Conservation (phyloP, 2,888 invertebrate genomes). For the Dusona sp. region DNA sequence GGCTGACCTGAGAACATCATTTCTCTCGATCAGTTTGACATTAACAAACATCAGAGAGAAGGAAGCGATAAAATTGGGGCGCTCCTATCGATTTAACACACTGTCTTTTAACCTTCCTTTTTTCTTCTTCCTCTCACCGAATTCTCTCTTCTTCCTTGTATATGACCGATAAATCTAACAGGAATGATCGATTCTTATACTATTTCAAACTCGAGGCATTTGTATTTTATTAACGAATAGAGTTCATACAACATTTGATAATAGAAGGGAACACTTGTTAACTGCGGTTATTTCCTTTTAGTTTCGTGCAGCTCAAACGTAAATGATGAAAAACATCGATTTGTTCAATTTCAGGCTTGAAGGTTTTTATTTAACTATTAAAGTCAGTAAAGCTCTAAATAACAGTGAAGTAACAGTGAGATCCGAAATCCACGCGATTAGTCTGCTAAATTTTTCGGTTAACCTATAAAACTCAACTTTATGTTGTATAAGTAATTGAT, state of each 20-base stretch:
- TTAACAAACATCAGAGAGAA: constrained; percentile 75
- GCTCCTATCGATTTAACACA: constrained; percentile 61
- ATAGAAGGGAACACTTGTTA: neutral
- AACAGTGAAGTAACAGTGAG: neutral
- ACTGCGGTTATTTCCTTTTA: neutral
- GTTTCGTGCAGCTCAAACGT: neutral
- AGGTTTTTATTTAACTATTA: neutral
- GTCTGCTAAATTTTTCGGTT: neutral
- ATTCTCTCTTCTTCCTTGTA: neutral
- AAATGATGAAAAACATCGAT: neutral
- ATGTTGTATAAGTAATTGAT: neutral
- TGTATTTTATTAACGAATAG: neutral
- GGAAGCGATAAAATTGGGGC: constrained; percentile 59
- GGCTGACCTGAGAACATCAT: constrained; percentile 77
- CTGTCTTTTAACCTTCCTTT: constrained; percentile 30
- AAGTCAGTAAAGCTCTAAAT: neutral
- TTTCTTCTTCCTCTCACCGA: neutral
- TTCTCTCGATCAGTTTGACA: constrained; percentile 81
- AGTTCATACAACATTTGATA: neutral
- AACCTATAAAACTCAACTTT: neutral
- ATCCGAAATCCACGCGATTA: no score
- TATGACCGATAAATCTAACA: constrained; percentile 15
- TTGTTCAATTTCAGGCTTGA: constrained; percentile 6
- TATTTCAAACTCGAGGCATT: neutral
- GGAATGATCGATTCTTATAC: constrained; percentile 28